A percentile compares a stretch with the other conserved stretches of the same genome.
phyloP scores from a whole-genome alignment of 2,888 invertebrate genomes.

The Amblyteles armatorius region DNA sequence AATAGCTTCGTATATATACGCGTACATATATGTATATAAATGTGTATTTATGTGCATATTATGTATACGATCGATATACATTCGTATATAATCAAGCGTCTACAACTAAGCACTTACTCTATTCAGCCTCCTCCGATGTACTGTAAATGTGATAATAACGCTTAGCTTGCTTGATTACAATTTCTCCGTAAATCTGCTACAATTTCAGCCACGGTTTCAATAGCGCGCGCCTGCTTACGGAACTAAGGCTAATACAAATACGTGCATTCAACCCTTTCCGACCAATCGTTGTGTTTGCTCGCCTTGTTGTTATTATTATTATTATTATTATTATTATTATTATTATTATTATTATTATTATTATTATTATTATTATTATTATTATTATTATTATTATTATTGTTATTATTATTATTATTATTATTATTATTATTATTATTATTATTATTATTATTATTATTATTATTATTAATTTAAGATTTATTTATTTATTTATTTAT shows the following conservation, averaged over 20 bases:
- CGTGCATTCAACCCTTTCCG: background rate
- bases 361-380: no score
- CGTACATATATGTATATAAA: background rate
- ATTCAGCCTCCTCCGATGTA: background rate
- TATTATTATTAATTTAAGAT: no score
- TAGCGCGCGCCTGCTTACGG: background rate
- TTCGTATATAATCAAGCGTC: background rate
- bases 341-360: no score
- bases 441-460: no score
- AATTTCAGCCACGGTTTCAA: background rate
- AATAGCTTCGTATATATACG: background rate
- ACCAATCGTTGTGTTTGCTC: background rate
- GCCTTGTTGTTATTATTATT: background rate
- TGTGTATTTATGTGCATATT: background rate
- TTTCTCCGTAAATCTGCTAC: conserved; percentile 2
- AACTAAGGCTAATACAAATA: background rate
- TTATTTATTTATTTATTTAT: no score
- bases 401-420: no score
- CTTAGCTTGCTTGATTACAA: conserved; percentile 15
- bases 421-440: no score
- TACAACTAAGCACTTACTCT: background rate
- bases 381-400: no score
- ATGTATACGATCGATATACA: background rate
- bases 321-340: no score
- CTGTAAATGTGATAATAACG: background rate